These are phyloP conservation scores for Pristionchus arcanus DNA, from an alignment of 2,888 invertebrate species.

Conservation along the genomic window DNA sequence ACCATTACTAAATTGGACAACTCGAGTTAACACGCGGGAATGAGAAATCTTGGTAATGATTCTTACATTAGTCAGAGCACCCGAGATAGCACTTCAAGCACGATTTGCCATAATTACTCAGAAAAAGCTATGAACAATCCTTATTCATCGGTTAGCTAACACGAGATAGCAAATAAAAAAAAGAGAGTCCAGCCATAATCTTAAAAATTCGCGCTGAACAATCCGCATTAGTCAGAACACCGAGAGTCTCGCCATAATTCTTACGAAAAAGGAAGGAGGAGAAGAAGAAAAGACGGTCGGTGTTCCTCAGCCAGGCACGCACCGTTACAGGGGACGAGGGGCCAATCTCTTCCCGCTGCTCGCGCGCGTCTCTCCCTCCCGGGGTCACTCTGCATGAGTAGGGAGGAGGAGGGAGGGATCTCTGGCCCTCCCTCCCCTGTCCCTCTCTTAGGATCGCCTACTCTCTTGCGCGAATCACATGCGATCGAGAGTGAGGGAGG, in stretches of 20 bases:
- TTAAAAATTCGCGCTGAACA: too few relatives aligned
- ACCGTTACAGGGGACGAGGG: conserved; percentile 39
- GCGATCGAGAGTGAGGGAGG: background rate
- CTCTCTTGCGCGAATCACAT: conserved; percentile 6
- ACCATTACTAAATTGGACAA: too few relatives aligned
- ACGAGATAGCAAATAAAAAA: background rate
- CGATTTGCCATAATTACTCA: too few relatives aligned
- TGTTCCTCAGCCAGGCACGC: conserved; percentile 35
- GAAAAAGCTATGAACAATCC: too few relatives aligned
- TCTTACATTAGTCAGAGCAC: background rate
- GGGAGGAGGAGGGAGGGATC: conserved; percentile 17
- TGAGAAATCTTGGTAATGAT: too few relatives aligned
- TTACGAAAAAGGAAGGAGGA: background rate
- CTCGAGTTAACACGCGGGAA: too few relatives aligned
- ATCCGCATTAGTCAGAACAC: too few relatives aligned
- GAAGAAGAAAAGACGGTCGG: background rate
- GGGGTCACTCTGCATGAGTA: conserved; percentile 42
- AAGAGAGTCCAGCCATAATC: background rate
- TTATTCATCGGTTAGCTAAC: background rate
- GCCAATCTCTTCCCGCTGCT: background rate
- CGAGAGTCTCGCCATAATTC: background rate
- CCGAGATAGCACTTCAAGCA: background rate
- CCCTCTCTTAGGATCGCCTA: background rate
- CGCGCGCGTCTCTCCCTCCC: conserved; percentile 13
- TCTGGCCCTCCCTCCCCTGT: conserved; percentile 1